Evolutionary conservation across 2,113 vertebrate species (phyloP).

Genomic region (Protobothrops mucrosquamatus): DNA sequence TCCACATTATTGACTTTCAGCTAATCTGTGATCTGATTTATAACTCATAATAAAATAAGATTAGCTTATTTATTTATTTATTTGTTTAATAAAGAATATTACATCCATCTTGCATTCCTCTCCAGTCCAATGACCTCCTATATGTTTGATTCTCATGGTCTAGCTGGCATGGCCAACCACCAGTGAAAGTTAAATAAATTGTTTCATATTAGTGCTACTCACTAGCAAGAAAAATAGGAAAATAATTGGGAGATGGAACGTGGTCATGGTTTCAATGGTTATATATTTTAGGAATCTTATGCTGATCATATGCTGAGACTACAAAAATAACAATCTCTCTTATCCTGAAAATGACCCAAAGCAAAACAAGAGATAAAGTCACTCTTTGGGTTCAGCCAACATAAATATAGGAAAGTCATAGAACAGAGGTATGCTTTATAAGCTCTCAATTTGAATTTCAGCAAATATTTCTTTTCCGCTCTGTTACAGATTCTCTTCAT

Average conservation of each 20-base stretch:
- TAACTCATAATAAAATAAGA: background rate
- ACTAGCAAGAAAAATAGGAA: background rate
- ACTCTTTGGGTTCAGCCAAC: background rate
- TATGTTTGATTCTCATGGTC: background rate
- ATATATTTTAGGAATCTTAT: background rate
- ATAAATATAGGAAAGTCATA: background rate
- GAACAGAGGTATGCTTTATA: background rate
- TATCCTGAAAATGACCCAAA: conserved; percentile 11
- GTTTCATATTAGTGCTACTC: conserved; percentile 53
- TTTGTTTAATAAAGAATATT: background rate
- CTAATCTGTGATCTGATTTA: background rate
- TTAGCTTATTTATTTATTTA: background rate
- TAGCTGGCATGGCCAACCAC: background rate
- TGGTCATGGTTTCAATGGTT: background rate
- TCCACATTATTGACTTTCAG: background rate
- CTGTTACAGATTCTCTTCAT: background rate
- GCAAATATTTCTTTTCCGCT: background rate
- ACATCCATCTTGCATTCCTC: background rate
- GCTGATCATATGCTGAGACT: background rate
- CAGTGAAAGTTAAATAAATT: conserved; percentile 48
- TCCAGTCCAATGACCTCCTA: background rate
- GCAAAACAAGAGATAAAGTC: background rate
- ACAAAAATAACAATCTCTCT: background rate
- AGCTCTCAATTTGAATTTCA: background rate
- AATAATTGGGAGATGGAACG: background rate